Conservation (phyloP, 2,888 invertebrate genomes). For the Drosophila putrida region DNA sequence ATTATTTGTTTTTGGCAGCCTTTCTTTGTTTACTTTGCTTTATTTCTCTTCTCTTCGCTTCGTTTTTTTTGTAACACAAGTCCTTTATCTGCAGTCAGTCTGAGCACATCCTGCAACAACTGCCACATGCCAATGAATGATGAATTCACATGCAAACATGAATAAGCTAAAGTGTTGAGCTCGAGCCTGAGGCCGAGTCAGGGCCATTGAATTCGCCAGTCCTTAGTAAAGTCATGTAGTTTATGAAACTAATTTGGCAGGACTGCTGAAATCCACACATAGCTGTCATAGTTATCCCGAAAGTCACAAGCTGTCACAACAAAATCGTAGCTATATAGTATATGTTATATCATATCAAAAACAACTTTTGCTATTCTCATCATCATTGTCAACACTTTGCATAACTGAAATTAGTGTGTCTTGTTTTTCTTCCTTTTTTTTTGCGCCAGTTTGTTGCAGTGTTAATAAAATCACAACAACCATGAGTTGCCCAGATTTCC, state of each 20-base stretch:
- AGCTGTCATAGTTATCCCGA: background rate
- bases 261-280: slow-evolving; percentile 1
- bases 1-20: slow-evolving; percentile 78
- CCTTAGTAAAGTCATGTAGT: slow-evolving; percentile 5
- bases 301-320: slow-evolving; percentile 18
- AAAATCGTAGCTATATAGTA: background rate
- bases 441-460: slow-evolving; percentile 18
- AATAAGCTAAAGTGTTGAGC: slow-evolving; percentile 45
- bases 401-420: slow-evolving; percentile 44
- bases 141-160: slow-evolving; percentile 35
- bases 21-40: slow-evolving; percentile 60
- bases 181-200: slow-evolving; percentile 27
- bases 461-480: slow-evolving; percentile 50
- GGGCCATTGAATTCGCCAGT: slow-evolving; percentile 10
- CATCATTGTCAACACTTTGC: slow-evolving; percentile 34
- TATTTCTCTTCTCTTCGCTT: too few relatives aligned
- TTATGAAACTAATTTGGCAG: slow-evolving; percentile 49
- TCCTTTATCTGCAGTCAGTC: slow-evolving; percentile 53
- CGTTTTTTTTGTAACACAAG: slow-evolving; percentile 21
- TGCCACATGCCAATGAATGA: slow-evolving; percentile 33
- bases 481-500: background rate
- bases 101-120: slow-evolving; percentile 38
- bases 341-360: background rate
- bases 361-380: slow-evolving; percentile 3
- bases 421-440: slow-evolving; percentile 10